Conservation (phyloP, 2,797 vertebrate species). For the Cetoscarus ocellatus region DNA sequence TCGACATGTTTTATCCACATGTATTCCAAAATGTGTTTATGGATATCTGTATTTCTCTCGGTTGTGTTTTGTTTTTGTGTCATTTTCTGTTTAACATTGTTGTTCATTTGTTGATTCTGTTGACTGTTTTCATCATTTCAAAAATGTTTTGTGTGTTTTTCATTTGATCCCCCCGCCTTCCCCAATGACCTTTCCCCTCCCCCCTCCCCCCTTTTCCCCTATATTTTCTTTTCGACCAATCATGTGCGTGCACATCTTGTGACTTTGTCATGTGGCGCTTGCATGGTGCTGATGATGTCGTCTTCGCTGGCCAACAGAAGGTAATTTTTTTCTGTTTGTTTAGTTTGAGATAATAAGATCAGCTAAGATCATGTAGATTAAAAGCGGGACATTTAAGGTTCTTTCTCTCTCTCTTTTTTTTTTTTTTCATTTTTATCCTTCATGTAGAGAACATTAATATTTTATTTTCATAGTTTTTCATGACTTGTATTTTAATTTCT, state of each 20-base stretch:
- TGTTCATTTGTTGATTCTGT: slow-evolving; percentile 84
- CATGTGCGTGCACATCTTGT: slow-evolving; percentile 99
- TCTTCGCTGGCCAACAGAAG: slow-evolving; percentile 99
- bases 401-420: neutral
- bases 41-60: slow-evolving; percentile 71
- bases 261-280: slow-evolving; percentile 99
- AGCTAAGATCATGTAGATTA: slow-evolving; percentile 17
- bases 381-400: neutral
- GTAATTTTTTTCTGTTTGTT: slow-evolving; percentile 89
- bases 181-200: slow-evolving; percentile 69
- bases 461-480: neutral
- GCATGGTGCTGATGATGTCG: slow-evolving; percentile 99
- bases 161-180: slow-evolving; percentile 89
- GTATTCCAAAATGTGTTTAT: slow-evolving; percentile 64
- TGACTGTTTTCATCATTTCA: slow-evolving; percentile 93
- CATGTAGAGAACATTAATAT: too few relatives aligned
- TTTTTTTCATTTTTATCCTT: too few relatives aligned
- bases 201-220: slow-evolving; percentile 86
- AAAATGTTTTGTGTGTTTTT: slow-evolving; percentile 96
- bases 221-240: slow-evolving; percentile 95
- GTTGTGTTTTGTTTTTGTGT: slow-evolving; percentile 71
- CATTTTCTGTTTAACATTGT: slow-evolving; percentile 75
- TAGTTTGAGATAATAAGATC: slow-evolving; percentile 82
- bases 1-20: slow-evolving; percentile 57
- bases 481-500: slow-evolving; percentile 16